Evolutionary conservation across 2,113 vertebrate genomes (phyloP), one percentile per base, ranked within the genome.

Genomic region (Callorhinus ursinus): DNA sequence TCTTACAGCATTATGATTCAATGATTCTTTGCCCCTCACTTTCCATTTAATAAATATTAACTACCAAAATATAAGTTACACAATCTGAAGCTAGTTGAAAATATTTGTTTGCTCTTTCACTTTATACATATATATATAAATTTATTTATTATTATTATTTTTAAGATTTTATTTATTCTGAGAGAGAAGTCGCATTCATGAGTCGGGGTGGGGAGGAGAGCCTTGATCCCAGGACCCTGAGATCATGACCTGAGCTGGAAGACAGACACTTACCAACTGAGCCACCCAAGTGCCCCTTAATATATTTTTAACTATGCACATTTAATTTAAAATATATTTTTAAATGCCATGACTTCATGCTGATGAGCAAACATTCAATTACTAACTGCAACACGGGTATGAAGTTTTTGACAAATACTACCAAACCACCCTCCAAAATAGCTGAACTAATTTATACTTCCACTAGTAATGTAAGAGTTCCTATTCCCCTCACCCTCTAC

Each of bases 341-440:
- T 84, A 28, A 95, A 81, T 53, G n/a, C 46, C 49, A 26, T 36
- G 36, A 83, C 39, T 88, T 88, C 9, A 15, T 31, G n/a, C 2
- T 89, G 24, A 72, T 81, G 46, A 76, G 31, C 10, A 90, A 94
- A 91, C 24, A 21, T 82, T 28, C 24, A 86, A 90, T 39, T 61
- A 95, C 4, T 79, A 26, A 94, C 2, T 83, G n/a, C 28, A 55
- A 81, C 42, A 72, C 36, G 18, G 9, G 3, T 15, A 84, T 46
- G 21, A 5, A 51, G 21, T 39, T 95, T 94, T 95, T 86, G 92
- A 72, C 33, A 93, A n/a, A 82, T 63, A 90, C 51, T 65, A 97
- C 39, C 65, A 94, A 96, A 90, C 24, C 69, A 51, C 22, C 19
- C 36, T 92, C 33, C 19, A 86, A 89, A 91, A 42, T n/a, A 92